phyloP scores from a whole-genome alignment of 1,140 invertebrate species.

The Ganaspis sp. region DNA sequence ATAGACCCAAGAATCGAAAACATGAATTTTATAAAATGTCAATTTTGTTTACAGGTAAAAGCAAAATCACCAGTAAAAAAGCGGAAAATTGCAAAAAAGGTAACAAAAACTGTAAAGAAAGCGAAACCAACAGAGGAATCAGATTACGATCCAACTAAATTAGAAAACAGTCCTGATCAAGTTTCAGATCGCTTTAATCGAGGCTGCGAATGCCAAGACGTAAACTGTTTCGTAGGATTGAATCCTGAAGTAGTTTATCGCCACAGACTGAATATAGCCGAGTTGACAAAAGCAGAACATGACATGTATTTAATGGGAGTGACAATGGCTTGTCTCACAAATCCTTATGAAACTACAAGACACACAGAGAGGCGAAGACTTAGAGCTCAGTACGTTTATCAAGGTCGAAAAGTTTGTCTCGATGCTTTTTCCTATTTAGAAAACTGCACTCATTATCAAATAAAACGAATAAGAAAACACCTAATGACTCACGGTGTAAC shows the following conservation, averaged over 20 bases:
- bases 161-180: slow-evolving; percentile 79
- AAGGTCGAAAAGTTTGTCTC: slow-evolving; percentile 85
- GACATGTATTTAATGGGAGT: slow-evolving; percentile 87
- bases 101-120: slow-evolving; percentile 71
- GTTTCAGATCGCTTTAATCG: slow-evolving; percentile 82
- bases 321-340: slow-evolving; percentile 86
- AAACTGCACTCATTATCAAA: slow-evolving; percentile 88
- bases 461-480: slow-evolving; percentile 87
- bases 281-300: slow-evolving; percentile 84
- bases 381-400: slow-evolving; percentile 85
- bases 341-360: slow-evolving; percentile 84
- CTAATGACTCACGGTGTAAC: slow-evolving; percentile 87
- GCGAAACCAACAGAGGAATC: slow-evolving; percentile 72
- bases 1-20: no score
- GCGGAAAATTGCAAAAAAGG: slow-evolving; percentile 40
- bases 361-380: slow-evolving; percentile 84
- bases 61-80: slow-evolving; percentile 33
- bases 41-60: slow-evolving; percentile 35
- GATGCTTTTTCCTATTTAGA: slow-evolving; percentile 88
- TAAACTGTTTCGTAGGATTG: slow-evolving; percentile 84
- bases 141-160: slow-evolving; percentile 74
- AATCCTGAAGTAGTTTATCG: slow-evolving; percentile 85
- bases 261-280: slow-evolving; percentile 86
- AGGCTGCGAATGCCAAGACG: slow-evolving; percentile 86
- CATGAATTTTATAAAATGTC: no score